Evolutionary conservation across 1,140 invertebrate genomes (phyloP), one percentile per base, ranked within the genome.

Genomic region (Cepaea nemoralis): DNA sequence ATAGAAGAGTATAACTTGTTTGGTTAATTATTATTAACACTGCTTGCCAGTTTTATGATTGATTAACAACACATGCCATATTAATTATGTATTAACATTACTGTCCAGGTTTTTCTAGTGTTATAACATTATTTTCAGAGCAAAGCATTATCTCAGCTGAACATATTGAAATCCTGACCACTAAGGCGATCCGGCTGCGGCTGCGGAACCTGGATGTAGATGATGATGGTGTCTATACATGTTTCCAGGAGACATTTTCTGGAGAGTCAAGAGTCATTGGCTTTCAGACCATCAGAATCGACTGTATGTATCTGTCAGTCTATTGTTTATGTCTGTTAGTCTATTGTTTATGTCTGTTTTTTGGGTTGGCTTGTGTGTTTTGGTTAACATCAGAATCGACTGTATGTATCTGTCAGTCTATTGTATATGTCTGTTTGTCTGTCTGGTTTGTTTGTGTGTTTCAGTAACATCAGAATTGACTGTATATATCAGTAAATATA

Each of bases 381-480:
- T n/a, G n/a, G n/a, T n/a, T n/a, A n/a, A n/a, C 69, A 42, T 70
- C 69, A 70, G 40, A 70, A 19, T 70, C 19, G 69, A 70, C 39
- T 40, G 69, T 70, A 39, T 10, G 69, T 70, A 70, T 70, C 39
- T n/a, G 16, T 59, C 3, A 59, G n/a, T n/a, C 10, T 59, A n/a
- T n/a, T n/a, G n/a, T 24, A 19, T 59, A 59, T 59, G 55, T 59
- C 19, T 48, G 8, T 59, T 45, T 22, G 16, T 14, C 33, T 63
- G 2, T 19, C n/a, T 6, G 2, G 5, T 12, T 63, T n/a, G 2
- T 31, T 5, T 8, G 27, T 63, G 6, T 27, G 27, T 16, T n/a
- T n/a, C n/a, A n/a, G n/a, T n/a, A n/a, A n/a, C 69, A 42, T 70
- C 69, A 70, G 40, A 70, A 19, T 70, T 22, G 69, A 70, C 39